phyloP scores from a whole-genome alignment of 2,888 invertebrate genomes.

The Noctua pronuba region DNA sequence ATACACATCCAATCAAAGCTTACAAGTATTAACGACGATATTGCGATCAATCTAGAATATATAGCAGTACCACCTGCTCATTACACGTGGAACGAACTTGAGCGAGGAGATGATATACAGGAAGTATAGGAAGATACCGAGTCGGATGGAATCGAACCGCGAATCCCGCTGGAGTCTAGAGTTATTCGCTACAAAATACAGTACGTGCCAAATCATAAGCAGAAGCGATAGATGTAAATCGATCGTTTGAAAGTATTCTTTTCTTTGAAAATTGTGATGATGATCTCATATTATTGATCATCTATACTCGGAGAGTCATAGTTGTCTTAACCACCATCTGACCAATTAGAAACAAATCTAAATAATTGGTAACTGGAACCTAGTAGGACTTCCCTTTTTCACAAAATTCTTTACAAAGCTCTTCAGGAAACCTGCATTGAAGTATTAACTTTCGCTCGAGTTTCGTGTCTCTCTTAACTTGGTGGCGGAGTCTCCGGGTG shows the following conservation, averaged over 20 bases:
- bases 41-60: slow-evolving; percentile 34
- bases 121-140: slow-evolving; percentile 30
- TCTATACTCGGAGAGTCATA: neutral
- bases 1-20: slow-evolving; percentile 1
- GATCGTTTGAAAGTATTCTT: neutral
- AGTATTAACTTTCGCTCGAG: slow-evolving; percentile 31
- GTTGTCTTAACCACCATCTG: neutral
- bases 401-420: no score
- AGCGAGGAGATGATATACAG: slow-evolving; percentile 20
- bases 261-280: neutral
- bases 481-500: slow-evolving; percentile 59
- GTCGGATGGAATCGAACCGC: slow-evolving; percentile 54
- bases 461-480: slow-evolving; percentile 35
- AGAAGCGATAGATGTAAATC: neutral
- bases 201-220: slow-evolving; percentile 29
- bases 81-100: slow-evolving; percentile 43
- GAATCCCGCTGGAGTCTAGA: slow-evolving; percentile 65
- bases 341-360: no score
- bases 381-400: no score
- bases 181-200: slow-evolving; percentile 59
- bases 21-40: neutral
- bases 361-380: neutral
- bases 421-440: neutral
- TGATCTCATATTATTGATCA: neutral
- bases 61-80: slow-evolving; percentile 40